phyloP scores from a whole-genome alignment of 2,797 vertebrate genomes.

The Rhinophrynus dorsalis region DNA sequence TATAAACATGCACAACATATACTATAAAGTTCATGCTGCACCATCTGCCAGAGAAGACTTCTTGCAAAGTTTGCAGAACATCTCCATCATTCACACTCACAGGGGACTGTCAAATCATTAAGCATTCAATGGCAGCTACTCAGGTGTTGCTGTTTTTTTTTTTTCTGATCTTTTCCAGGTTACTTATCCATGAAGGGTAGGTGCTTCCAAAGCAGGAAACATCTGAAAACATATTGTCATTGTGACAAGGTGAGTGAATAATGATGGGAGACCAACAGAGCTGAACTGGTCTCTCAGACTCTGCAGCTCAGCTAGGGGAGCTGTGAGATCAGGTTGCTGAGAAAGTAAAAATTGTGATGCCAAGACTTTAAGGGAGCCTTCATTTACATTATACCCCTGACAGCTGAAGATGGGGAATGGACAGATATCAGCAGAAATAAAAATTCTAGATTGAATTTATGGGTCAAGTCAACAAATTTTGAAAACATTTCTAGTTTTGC shows the following conservation, averaged over 20 bases:
- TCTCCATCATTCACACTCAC: constrained; percentile 40
- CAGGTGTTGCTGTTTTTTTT: constrained; percentile 26
- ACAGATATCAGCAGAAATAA: too few species aligned
- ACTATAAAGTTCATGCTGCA: constrained; percentile 22
- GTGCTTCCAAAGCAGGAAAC: constrained; percentile 16
- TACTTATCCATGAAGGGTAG: constrained; percentile 48
- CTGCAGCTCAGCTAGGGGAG: not conserved
- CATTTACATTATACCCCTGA: too few species aligned
- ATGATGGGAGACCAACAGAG: constrained; percentile 16
- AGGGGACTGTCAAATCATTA: constrained; percentile 46
- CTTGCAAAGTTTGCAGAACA: constrained; percentile 40
- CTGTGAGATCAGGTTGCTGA: not conserved
- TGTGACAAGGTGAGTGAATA: constrained; percentile 17
- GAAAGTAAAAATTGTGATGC: not conserved
- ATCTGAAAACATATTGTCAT: constrained; percentile 40
- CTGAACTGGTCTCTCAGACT: constrained; percentile 1
- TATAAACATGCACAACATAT: constrained; percentile 10
- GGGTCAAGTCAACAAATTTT: too few species aligned
- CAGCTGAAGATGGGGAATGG: too few species aligned
- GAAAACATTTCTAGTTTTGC: too few species aligned
- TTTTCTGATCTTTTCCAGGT: constrained; percentile 41
- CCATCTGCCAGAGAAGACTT: constrained; percentile 32
- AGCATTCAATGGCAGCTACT: constrained; percentile 39
- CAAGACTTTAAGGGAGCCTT: too few species aligned
- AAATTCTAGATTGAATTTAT: too few species aligned